Evolutionary conservation across 1,140 invertebrate species (phyloP), one percentile per base, ranked within the genome.

Genomic region (Arctopsyche grandis): DNA sequence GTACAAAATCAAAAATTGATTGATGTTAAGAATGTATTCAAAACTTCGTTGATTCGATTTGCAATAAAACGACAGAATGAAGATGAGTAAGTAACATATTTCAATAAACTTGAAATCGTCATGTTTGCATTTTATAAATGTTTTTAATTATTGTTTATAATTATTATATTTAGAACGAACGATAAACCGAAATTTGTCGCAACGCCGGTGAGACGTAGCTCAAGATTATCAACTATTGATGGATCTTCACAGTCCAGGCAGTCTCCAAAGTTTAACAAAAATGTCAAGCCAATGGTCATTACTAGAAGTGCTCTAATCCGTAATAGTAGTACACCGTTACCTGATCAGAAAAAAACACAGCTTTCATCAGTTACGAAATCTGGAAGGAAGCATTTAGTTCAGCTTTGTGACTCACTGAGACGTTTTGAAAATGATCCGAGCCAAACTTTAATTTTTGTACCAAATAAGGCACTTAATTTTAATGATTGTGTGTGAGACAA

Each of bases 11-110:
- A 84, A 10, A 88, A 88, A 66, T 80, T 88, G 21, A 79, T 88
- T 46, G 89, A 90, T 79, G 88, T 89, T 0, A 88, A 89, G 76
- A 90, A 90, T 83, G 87, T 90, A 0, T 90, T 91, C 82, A 90
- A 90, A 80, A 90, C 89, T 22, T 88, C 87, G 3, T 87, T 90
- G 5, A 90, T 91, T 19, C 83, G 89, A n/a, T 91, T 91, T 84
- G 90, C 90, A 4, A 86, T 91, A 46, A 83, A 85, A 79, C 83
- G 86, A 83, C 83, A 83, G 16, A 84, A 79, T 58, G 60, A 83
- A 29, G 84, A 83, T 60, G 84, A 85, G 83, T 85, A 85, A 84
- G 78, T 79, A 52, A 26, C 24, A 22, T 66, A 76, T 70, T 58
- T 38, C 29, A 4, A 38, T 4, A 38, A 38, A 7, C 29, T 38